Conservation (phyloP, 1,140 invertebrate genomes). For the Drosophila kohkoa region DNA sequence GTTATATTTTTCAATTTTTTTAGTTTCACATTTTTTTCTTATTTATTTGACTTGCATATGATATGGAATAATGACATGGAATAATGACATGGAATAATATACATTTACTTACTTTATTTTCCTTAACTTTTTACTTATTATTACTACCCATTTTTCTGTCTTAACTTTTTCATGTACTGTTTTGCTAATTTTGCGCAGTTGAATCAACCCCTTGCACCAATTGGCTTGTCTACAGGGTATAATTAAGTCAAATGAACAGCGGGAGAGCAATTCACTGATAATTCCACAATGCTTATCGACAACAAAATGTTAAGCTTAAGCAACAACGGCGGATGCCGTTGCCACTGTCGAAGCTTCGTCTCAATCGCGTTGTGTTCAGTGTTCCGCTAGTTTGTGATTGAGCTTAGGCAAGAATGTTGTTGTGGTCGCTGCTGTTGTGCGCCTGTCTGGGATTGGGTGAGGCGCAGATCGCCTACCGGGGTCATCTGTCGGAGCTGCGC, state of each 20-base stretch:
- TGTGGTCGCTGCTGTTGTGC: slow-evolving; percentile 17
- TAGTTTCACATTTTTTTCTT: too few species aligned
- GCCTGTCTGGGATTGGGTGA: slow-evolving; percentile 1
- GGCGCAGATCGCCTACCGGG: slow-evolving; percentile 55
- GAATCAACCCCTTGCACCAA: slow-evolving; percentile 1
- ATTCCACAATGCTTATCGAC: slow-evolving; percentile 60
- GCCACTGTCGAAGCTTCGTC: slow-evolving; percentile 29
- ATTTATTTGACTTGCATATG: too few species aligned
- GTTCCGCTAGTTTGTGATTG: slow-evolving; percentile 4
- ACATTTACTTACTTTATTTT: too few species aligned
- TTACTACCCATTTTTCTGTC: too few species aligned
- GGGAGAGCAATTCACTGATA: slow-evolving; percentile 57
- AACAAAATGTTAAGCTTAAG: slow-evolving; percentile 30
- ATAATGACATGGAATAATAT: too few species aligned
- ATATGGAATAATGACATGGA: too few species aligned
- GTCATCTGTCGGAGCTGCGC: slow-evolving; percentile 68
- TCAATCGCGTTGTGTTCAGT: slow-evolving; percentile 10
- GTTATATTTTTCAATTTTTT: too few species aligned
- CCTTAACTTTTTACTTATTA: too few species aligned
- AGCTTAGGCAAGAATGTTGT: slow-evolving; percentile 14
- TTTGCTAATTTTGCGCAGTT: not conserved
- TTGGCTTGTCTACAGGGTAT: not conserved
- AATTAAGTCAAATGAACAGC: slow-evolving; percentile 36
- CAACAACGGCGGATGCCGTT: slow-evolving; percentile 36
- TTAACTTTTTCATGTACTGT: too few species aligned